A percentile compares a stretch with the other conserved stretches of the same genome.
These are phyloP conservation scores for Lithosia quadra DNA, from an alignment of 2,888 invertebrate species.

Conservation along the genomic window DNA sequence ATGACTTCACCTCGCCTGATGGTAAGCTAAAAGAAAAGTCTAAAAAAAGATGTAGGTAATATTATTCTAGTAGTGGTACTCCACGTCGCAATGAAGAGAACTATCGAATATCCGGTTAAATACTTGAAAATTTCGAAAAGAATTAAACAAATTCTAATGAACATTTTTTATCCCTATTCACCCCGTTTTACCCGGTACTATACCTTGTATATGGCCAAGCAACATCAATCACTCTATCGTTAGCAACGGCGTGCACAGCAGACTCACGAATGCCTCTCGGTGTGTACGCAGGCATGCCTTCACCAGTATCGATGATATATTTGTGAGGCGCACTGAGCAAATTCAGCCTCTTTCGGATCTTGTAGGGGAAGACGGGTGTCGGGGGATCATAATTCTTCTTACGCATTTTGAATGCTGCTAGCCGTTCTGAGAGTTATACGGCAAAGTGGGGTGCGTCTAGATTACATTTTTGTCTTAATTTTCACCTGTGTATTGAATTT, in stretches of 20 bases:
- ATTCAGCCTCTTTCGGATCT: conserved; percentile 66
- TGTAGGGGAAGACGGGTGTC: conserved; percentile 66
- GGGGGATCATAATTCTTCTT: conserved; percentile 68
- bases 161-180: too few relatives aligned
- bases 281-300: conserved; percentile 68
- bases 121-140: too few relatives aligned
- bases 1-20: too few relatives aligned
- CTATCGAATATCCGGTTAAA: too few relatives aligned
- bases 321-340: conserved; percentile 67
- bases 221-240: conserved; percentile 71
- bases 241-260: conserved; percentile 59
- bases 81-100: too few relatives aligned
- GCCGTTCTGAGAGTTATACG: conserved; percentile 19
- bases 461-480: conserved; percentile 4
- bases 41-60: too few relatives aligned
- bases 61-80: too few relatives aligned
- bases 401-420: conserved; percentile 58
- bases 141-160: too few relatives aligned
- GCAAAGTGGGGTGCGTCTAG: neutral
- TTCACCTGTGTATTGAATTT: conserved; percentile 11
- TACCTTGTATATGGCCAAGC: conserved; percentile 77
- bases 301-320: conserved; percentile 58
- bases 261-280: conserved; percentile 67
- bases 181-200: too few relatives aligned
- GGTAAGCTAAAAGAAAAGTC: too few relatives aligned